Evolutionary conservation across 1,140 invertebrate species (phyloP), one percentile per base, ranked within the genome.

Genomic region (Acromyrmex charruanus): DNA sequence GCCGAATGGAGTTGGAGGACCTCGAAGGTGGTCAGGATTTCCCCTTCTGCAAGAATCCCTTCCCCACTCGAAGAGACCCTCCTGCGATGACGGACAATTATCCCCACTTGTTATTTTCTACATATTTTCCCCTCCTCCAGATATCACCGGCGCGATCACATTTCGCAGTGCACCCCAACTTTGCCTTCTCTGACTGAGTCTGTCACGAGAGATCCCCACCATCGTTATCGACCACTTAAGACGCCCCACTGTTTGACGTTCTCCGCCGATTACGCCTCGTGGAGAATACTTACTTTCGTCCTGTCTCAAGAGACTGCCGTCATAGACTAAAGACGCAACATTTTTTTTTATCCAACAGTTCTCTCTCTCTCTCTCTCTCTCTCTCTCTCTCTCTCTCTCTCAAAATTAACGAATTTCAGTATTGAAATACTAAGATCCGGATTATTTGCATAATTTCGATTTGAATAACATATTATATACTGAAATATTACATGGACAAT

Each of bases 11-110:
- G 86, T 77, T 74, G 66, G 85, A 90, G 91, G 87, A 91, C 90
- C 91, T 88, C 84, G 69, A 89, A 94, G 93, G 93, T 94, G 92
- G 90, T 91, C 91, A 90, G 89, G 85, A 90, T 87, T 92, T 88
- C 87, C 89, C 93, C 92, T 89, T 85, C 87, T 84, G 66, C 61
- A 84, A 25, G 25, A 25, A 79, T 87, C 25, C 58, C 75, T 59
- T 89, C 68, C 69, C 80, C 85, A 58, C 65, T 18, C 79, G 28
- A 18, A n/a, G 44, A 51, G 49, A 49, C 21, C 21, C 71, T 75
- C 71, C 74, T 85, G 65, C 35, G 21, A 14, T 63, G 72, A 55
- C 74, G 82, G 49, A 66, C 49, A 77, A 68, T 79, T 53, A 77
- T 68, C 72, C 82, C 82, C 81, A 61, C 81, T 77, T 51, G 25